phyloP scores from a whole-genome alignment of 2,113 vertebrate genomes.

The Hippoglossus stenolepis region DNA sequence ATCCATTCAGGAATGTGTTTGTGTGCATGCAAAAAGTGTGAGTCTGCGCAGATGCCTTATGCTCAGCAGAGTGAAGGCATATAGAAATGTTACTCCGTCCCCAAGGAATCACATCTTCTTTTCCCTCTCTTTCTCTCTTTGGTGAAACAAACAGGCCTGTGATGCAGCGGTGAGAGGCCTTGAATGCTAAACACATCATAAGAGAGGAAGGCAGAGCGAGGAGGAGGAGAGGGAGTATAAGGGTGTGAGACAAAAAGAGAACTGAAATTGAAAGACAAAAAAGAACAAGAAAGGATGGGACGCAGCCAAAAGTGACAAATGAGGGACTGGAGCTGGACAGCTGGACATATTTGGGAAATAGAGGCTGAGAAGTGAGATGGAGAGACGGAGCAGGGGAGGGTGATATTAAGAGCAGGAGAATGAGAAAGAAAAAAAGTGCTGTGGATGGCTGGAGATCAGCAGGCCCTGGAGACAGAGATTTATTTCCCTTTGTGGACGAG shows the following conservation, averaged over 20 bases:
- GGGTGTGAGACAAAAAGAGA: slow-evolving; percentile 35
- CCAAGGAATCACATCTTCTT: slow-evolving; percentile 47
- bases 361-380: slow-evolving; percentile 30
- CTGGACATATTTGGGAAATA: slow-evolving; percentile 27
- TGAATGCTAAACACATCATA: slow-evolving; percentile 78
- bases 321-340: slow-evolving; percentile 39
- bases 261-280: slow-evolving; percentile 31
- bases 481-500: slow-evolving; percentile 50
- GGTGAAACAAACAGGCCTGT: slow-evolving; percentile 74
- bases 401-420: slow-evolving; percentile 31
- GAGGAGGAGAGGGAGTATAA: neutral
- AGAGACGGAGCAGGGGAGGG: slow-evolving; percentile 11
- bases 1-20: neutral
- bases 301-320: slow-evolving; percentile 57
- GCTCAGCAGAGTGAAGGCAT: slow-evolving; percentile 28
- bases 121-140: slow-evolving; percentile 34
- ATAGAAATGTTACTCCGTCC: slow-evolving; percentile 47
- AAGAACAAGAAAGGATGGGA: slow-evolving; percentile 28
- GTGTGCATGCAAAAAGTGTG: neutral
- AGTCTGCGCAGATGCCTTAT: slow-evolving; percentile 16
- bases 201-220: slow-evolving; percentile 44
- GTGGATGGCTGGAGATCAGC: slow-evolving; percentile 55
- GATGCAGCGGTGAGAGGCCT: slow-evolving; percentile 75
- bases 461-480: slow-evolving; percentile 55
- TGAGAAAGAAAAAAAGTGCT: slow-evolving; percentile 35